Base-by-base conservation (phyloP, 1,140 invertebrate genomes). In the Drosophila asahinai region DNA sequence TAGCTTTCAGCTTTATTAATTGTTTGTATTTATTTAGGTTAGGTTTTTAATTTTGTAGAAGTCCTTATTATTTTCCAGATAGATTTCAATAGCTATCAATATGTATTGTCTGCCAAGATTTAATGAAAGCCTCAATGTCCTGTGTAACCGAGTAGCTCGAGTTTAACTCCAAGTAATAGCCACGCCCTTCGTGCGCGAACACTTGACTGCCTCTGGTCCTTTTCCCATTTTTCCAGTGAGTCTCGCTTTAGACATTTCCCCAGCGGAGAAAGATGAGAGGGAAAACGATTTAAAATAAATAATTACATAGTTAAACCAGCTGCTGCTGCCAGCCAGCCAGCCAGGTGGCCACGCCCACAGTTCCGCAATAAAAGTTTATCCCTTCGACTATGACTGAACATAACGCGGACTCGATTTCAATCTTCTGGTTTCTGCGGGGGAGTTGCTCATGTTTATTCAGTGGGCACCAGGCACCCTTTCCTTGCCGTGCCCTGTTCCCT, bases 371-470 rank as follows among this genome's bases (percentile, higher is more conserved):
- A 70, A 70, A 70, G 47, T 70, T 54, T 52, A 43, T 51, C 19
- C 66, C 38, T 55, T 52, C 61, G 49, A 38, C 61, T 42, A 68
- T 40, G 36, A 19, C 65, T 25, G 66, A 51, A 33, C 45, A 68
- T 57, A 63, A 40, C 70, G 75, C 83, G 19, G 79, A 87, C 71
- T 86, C 83, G 75, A 86, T 86, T 84, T 84, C 74, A 73, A 77
- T 78, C 76, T 73, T 36, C 27, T 55, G 62, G 71, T 60, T 71
- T 66, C 42, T 65, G 43, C 49, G 81, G 57, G 57, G 36, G 67
- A 77, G 58, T 67, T 25, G 63, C 83, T 86, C 80, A 86, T 86
- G 83, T 86, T 86, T 86, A 87, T 86, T 76, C 80, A 86, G 67
- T 52, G 25, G 22, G 2, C n/a, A n/a, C 40, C 17, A 14, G 40